A percentile compares a stretch with the other conserved stretches of the same genome.
Conservation (phyloP, 2,113 vertebrate genomes). For the Gobiocypris rarus region DNA sequence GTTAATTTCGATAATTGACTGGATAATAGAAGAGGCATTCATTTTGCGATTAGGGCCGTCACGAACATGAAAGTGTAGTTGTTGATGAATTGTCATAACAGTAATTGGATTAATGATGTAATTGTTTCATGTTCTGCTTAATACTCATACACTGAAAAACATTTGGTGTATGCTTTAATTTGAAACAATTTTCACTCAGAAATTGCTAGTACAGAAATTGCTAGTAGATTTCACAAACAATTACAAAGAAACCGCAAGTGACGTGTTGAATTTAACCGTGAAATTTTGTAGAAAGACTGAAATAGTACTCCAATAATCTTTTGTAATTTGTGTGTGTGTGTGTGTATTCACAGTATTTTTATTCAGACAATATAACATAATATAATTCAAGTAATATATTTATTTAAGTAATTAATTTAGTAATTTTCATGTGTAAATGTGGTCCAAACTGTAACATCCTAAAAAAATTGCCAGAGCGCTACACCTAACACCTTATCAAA, state of each 20-base stretch:
- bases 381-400: neutral
- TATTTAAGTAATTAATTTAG: neutral
- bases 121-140: constrained; percentile 12
- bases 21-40: neutral
- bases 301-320: no score
- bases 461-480: neutral
- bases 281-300: neutral
- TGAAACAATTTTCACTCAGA: neutral
- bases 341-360: no score
- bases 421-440: neutral
- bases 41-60: neutral
- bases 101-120: neutral
- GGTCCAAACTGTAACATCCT: neutral
- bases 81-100: neutral
- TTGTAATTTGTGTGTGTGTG: no score
- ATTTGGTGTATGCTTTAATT: neutral
- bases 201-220: neutral
- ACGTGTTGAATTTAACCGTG: neutral
- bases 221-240: neutral
- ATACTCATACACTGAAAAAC: neutral
- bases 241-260: neutral
- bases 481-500: neutral
- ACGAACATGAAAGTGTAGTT: neutral
- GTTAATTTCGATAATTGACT: neutral
- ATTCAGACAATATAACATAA: neutral